Evolutionary conservation across 2,888 invertebrate genomes (phyloP).

Genomic region (Stramonita haemastoma): DNA sequence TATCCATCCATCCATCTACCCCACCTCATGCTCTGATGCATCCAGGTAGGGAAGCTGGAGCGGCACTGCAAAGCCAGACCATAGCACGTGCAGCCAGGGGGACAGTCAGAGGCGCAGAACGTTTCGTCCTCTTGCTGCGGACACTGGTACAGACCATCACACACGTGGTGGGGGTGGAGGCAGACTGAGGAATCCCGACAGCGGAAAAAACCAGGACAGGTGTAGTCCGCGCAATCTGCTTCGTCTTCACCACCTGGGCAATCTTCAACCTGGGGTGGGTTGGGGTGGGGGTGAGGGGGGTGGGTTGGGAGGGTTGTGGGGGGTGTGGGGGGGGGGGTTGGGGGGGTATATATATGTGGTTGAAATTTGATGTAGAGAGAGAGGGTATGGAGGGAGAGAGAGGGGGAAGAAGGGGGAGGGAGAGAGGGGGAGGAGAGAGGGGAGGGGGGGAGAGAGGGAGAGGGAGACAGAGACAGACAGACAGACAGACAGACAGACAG

Average conservation of each 20-base stretch:
- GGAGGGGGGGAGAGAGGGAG: too few species aligned
- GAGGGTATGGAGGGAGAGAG: too few species aligned
- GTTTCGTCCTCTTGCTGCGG: constrained; percentile 18
- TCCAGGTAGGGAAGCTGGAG: not conserved
- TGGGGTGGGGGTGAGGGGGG: too few species aligned
- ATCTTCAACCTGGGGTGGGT: not conserved
- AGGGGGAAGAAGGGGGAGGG: too few species aligned
- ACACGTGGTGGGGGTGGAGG: constrained; percentile 16
- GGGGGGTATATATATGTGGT: too few species aligned
- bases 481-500: too few species aligned
- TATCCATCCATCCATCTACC: too few species aligned
- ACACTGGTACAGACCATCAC: constrained; percentile 25
- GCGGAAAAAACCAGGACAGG: constrained; percentile 4
- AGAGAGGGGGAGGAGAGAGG: too few species aligned
- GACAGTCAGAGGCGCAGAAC: not conserved
- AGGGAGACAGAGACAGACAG: too few species aligned
- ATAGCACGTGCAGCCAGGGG: constrained; percentile 5
- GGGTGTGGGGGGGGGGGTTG: too few species aligned
- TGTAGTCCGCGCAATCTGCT: not conserved
- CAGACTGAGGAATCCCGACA: constrained; percentile 3
- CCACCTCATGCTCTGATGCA: not conserved
- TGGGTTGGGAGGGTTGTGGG: too few species aligned
- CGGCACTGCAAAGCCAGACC: not conserved
- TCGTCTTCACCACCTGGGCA: constrained; percentile 36
- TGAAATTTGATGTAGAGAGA: too few species aligned